These are phyloP conservation scores for Palaemon carinicauda DNA, from an alignment of 1,140 invertebrate genomes.

Conservation along the genomic window DNA sequence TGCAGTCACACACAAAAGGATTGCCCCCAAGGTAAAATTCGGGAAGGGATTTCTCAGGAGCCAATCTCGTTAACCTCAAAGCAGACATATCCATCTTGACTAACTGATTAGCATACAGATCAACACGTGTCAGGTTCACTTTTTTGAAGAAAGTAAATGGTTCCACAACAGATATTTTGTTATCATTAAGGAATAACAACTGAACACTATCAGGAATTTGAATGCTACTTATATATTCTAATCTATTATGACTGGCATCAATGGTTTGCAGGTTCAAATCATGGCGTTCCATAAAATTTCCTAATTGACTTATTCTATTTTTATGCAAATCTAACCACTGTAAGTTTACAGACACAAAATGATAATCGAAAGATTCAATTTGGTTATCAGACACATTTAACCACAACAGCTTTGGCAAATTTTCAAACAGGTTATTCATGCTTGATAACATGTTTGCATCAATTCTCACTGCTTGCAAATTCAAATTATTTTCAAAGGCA, in stretches of 20 bases:
- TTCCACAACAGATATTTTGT: constrained; percentile 76
- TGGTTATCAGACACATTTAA: constrained; percentile 91
- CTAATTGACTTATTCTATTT: constrained; percentile 83
- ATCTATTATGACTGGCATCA: constrained; percentile 84
- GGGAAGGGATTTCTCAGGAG: constrained; percentile 74
- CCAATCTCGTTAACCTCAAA: constrained; percentile 76
- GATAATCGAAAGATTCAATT: constrained; percentile 89
- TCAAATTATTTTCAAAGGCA: constrained; percentile 80
- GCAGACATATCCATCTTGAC: constrained; percentile 82
- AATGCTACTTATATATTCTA: constrained; percentile 72
- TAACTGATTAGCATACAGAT: constrained; percentile 86
- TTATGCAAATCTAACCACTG: constrained; percentile 91
- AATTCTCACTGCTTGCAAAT: constrained; percentile 84
- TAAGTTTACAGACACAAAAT: constrained; percentile 79
- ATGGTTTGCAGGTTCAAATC: constrained; percentile 78
- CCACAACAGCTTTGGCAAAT: constrained; percentile 84
- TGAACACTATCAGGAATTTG: constrained; percentile 81
- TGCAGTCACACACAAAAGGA: constrained; percentile 81
- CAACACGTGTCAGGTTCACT: constrained; percentile 81
- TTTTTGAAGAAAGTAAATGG: constrained; percentile 83
- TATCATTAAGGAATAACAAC: constrained; percentile 82
- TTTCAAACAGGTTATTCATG: constrained; percentile 84
- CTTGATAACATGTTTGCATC: constrained; percentile 86
- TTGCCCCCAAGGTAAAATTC: constrained; percentile 89
- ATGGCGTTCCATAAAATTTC: constrained; percentile 83